These are phyloP conservation scores for Notothenia coriiceps DNA, from an alignment of 2,113 vertebrate species.

Conservation along the genomic window DNA sequence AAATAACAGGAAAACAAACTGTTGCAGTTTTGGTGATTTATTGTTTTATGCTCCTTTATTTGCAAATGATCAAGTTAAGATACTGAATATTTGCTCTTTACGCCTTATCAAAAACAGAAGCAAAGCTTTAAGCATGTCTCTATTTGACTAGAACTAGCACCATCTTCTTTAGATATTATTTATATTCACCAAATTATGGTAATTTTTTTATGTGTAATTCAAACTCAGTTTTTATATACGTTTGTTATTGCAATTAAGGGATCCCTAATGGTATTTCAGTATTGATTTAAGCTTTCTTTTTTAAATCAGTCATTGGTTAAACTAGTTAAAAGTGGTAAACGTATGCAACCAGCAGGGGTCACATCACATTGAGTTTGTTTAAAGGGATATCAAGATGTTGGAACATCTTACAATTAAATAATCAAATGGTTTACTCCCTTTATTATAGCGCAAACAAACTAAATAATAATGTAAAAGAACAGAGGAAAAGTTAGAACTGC, in stretches of 20 bases:
- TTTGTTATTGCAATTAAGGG: background rate
- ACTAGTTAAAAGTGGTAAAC: background rate
- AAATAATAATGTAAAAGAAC: background rate
- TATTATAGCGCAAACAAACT: background rate
- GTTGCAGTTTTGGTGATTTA: background rate
- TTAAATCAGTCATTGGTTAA: background rate
- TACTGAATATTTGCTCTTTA: background rate
- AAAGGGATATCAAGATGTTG: background rate
- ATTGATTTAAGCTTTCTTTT: background rate
- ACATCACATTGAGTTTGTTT: background rate
- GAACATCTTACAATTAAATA: background rate
- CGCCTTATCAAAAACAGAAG: no score
- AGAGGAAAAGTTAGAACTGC: background rate
- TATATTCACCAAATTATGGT: no score
- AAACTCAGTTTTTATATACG: background rate
- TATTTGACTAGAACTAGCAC: background rate
- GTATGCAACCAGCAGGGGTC: background rate
- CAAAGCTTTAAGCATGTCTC: background rate
- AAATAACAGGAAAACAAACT: background rate
- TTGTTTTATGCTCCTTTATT: background rate
- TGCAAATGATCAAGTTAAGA: background rate
- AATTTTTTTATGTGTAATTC: background rate
- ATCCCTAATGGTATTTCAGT: background rate
- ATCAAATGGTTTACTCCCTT: background rate
- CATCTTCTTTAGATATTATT: background rate